Evolutionary conservation across 2,113 vertebrate genomes (phyloP), one percentile per base, ranked within the genome.

Genomic region (Aptenodytes forsteri): DNA sequence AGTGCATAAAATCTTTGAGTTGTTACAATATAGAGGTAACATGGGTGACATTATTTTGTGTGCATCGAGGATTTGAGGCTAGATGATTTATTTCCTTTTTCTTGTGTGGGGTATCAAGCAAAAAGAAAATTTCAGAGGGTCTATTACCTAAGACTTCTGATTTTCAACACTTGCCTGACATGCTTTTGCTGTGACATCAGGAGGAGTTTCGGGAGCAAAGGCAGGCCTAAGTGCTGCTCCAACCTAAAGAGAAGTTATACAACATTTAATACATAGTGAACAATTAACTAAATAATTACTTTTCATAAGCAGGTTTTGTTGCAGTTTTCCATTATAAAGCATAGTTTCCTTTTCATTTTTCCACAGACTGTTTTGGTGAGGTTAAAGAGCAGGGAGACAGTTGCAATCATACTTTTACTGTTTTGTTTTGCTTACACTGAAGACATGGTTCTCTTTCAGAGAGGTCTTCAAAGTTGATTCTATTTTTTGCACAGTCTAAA

Each of bases 181-280:
- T 73, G 99, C 99, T 97, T 99, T 99, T 52, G 99, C 99, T 22
- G 99, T 99, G 94, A 99, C 98, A 82, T 99, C 98, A 87, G 99
- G 99, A 73, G 99, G 98, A 11, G 99, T 99, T 46, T 99, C 99
- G 1, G 98, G 94, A 72, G 98, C 76, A 95, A 99, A 99, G 72
- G 99, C 99, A 36, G 99, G 99, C 97, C 99, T 99, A 89, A 99
- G 99, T 58, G 99, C 99, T 78, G 99, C 99, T 97, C 99, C 99
- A 56, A 99, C 99, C 99, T 99, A 92, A 92, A 95, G 58, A 94
- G 54, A 97, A 92, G 70, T 79, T 64, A 96, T 32, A 93, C 11
- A 67, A 81, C 27, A 80, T 23, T 67, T 47, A 93, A 96, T 52
- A 89, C 0, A 80, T 3, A 34, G 7, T 7, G 47, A 96, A 56